Evolutionary conservation across 1,140 invertebrate genomes (phyloP), one percentile per base, ranked within the genome.

Genomic region (Pseudomyrmex pallidus): DNA sequence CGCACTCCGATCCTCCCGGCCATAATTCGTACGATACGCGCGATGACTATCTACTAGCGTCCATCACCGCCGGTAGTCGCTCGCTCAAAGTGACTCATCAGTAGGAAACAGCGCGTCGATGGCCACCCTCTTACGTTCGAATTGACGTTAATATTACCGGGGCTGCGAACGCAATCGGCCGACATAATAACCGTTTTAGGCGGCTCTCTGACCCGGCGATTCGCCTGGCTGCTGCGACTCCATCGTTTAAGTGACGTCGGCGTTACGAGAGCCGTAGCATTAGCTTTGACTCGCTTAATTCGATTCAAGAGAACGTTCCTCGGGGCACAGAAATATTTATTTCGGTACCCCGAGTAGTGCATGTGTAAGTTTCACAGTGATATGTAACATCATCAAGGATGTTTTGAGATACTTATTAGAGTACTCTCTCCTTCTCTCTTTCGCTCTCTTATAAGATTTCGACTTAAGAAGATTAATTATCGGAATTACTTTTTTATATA

Each of bases 1-100:
- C 70, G 77, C 67, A 56, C 74, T 25, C 4, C 46, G 85, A 84
- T 87, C 78, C 59, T 73, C 67, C 80, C 7, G 44, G 35, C 67
- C 72, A 70, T 85, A 84, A 87, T 84, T 87, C 85, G 57, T 35
- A 66, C 73, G 85, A 64, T 83, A 77, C 82, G 83, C 86, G 83
- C 86, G 74, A 59, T 73, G 86, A 87, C 85, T 87, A 87, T 87
- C 85, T 84, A 48, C 61, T 64, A 61, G 82, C 74, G 85, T 87
- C 85, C 74, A 87, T 87, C 85, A 87, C 35, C 48, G 85, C 48
- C 73, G 46, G 63, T 59, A 67, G 80, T 25, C 61, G 52, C 73
- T 74, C 61, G 56, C 73, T 88, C 87, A 88, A 88, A 88, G 83
- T 77, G 87, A 88, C 86, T 88, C 86, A 85, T 87, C 87, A 63